Base-by-base conservation (phyloP, 1,140 invertebrate species). In the Neuroterus valhalla region DNA sequence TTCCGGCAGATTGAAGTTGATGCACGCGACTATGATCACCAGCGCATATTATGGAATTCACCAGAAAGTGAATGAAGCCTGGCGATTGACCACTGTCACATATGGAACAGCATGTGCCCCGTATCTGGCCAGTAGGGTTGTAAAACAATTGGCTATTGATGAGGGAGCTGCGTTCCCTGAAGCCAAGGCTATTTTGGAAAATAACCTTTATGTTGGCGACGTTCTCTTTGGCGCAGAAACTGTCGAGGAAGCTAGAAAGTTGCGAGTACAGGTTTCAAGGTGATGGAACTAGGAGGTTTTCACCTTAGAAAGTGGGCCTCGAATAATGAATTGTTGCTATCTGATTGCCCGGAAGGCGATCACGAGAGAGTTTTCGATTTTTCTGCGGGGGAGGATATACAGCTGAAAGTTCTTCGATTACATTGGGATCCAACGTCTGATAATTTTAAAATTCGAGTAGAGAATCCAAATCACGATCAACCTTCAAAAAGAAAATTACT, bases 131-230 rank as follows among this genome's bases (percentile, higher is more conserved):
- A 62, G 21, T 62, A 21, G 55, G 17, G 55, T 62, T 5, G 19
- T 62, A 21, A 62, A 62, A 23, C 55, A 62, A 23, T 62, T 62
- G 21, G 55, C 55, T 62, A 12, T 1, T 12, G 55, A 62, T 62
- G 55, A 62, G 4, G 17, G 21, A 19, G 12, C n/a, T 26, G 11
- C 4, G 21, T 62, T 26, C 21, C 17, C 55, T 5, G 1, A 17
- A 15, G 55, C 55, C 4, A 26, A 23, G 14, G 14, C 21, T 38
- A 6, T 62, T 1, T 15, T 62, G 1, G 31, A 62, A 38, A 14
- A 21, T 5, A 23, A 38, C 3, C 4, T 62, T 0, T 62, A 62
- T 38, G 55, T 62, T 6, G 55, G 21, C 21, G 55, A 62, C 21
- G 1, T 21, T 23, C 21, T 21, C 12, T 62, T 62, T 21, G 55